Evolutionary conservation across 2,888 invertebrate genomes (phyloP).

Genomic region (Zeuzera pyrina): DNA sequence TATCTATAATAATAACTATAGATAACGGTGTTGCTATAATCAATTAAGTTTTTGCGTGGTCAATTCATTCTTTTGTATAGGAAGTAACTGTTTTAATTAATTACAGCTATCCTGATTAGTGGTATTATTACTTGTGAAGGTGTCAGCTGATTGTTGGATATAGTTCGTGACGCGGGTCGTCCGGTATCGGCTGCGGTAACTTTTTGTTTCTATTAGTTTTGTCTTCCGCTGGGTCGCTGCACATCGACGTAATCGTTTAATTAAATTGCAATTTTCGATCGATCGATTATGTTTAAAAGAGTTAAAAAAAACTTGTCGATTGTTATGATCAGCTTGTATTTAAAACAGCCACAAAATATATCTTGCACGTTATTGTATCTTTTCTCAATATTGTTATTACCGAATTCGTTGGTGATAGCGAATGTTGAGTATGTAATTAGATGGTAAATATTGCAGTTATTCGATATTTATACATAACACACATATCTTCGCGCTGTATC

Average conservation of each 20-base stretch:
- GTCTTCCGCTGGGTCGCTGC: conserved; percentile 45
- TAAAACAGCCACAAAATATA: too few species aligned
- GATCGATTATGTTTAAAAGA: too few species aligned
- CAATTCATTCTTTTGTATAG: conserved; percentile 4
- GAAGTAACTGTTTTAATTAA: conserved; percentile 55
- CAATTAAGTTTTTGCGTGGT: not conserved
- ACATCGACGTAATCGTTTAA: conserved; percentile 15
- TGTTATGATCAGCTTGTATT: too few species aligned
- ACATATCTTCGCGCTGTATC: too few species aligned
- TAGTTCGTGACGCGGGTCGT: conserved; percentile 17
- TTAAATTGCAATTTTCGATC: too few species aligned
- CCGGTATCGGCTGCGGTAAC: conserved; percentile 24
- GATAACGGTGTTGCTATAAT: not conserved
- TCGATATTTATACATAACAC: too few species aligned
- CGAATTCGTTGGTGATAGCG: too few species aligned
- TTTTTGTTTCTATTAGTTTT: conserved; percentile 42
- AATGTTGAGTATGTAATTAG: too few species aligned
- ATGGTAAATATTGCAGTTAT: too few species aligned
- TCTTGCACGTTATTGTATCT: too few species aligned
- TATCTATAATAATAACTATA: not conserved
- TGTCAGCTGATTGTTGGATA: conserved; percentile 30
- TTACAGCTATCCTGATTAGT: conserved; percentile 52
- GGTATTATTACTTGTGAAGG: conserved; percentile 32
- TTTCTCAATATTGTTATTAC: too few species aligned
- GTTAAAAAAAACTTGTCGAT: too few species aligned